Evolutionary conservation across 37 sponge, comb jelly and placozoan species (phyloP).

Genomic region (Mnemiopsis leidyi): DNA sequence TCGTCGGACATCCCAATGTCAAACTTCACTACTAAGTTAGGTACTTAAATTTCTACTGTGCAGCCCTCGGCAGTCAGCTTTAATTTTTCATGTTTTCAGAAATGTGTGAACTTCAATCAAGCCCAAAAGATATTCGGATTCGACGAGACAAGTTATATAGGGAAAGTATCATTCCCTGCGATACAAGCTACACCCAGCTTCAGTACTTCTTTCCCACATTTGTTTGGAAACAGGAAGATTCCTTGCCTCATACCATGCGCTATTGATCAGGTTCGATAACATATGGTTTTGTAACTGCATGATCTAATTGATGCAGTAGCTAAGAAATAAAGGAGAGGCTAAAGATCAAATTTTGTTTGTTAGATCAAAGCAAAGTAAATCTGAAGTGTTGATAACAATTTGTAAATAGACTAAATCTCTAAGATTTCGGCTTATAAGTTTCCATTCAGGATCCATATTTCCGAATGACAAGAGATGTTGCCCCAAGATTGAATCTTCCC

Average conservation of each 20-base stretch:
- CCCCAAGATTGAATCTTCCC: slow-evolving; percentile 89
- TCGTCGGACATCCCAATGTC: no score
- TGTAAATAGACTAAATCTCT: no score
- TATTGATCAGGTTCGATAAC: slow-evolving; percentile 91
- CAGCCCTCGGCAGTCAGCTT: no score
- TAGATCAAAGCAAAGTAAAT: no score
- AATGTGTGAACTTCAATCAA: slow-evolving; percentile 96
- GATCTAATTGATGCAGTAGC: no score
- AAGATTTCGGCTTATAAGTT: no score
- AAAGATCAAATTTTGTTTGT: no score
- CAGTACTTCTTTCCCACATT: slow-evolving; percentile 89
- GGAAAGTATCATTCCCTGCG: slow-evolving; percentile 94
- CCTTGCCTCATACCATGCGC: slow-evolving; percentile 97
- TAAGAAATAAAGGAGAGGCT: no score
- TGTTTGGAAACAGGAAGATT: slow-evolving; percentile 88
- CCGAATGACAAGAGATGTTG: slow-evolving; percentile 98
- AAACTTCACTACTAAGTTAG: no score
- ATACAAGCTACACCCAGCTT: slow-evolving; percentile 97
- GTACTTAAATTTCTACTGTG: no score
- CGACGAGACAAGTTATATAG: slow-evolving; percentile 87
- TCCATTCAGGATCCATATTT: slow-evolving; percentile 92
- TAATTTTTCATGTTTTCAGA: slow-evolving; percentile 79
- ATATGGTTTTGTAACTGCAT: no score
- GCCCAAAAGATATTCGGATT: slow-evolving; percentile 97
- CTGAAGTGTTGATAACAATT: no score